Evolutionary conservation across 2,113 vertebrate genomes (phyloP), one percentile per base, ranked within the genome.

Genomic region (Vulpes lagopus): DNA sequence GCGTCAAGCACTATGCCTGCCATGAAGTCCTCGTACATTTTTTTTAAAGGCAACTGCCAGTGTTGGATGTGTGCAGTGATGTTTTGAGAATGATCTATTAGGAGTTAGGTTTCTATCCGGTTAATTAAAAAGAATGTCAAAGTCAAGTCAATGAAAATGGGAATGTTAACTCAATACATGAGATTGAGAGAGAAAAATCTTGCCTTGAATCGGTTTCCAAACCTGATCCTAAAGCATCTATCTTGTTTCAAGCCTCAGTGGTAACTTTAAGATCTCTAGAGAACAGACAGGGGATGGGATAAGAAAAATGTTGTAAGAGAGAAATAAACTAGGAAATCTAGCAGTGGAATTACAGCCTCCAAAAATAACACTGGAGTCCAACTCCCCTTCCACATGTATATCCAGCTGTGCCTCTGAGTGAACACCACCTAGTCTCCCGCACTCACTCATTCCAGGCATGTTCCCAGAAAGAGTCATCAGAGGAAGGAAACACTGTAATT

Each of bases 401-500:
- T 0, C 15, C 51, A 91, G 55, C 25, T 35, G 57, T 53, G 82
- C 38, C 55, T 67, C 62, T 0, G 30, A 25, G 43, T 2, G 64
- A 69, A 12, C 12, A 32, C 15, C 69, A 35, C 43, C 30, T 43
- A 69, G 15, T 59, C 84, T 60, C 55, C 59, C n/a, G 12, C 6
- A 23, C n/a, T 89, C 82, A 32, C 49, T 69, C 85, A 30, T 55
- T 87, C 79, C 67, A 79, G 91, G 89, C 79, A 20, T 76, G 60
- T 85, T 83, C 91, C 65, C 93, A 88, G 49, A 80, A 14, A 89
- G 55, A 25, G 51, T 92, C 79, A 93, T 10, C 80, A 17, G 49
- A 97, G 95, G 96, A 97, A 98, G 97, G 95, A 97, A 97, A 62
- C 23, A 23, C 38, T 30, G 51, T 62, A 71, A 93, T 86, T 95